Evolutionary conservation across 1,140 invertebrate genomes (phyloP).

Genomic region (Triops longicaudatus): DNA sequence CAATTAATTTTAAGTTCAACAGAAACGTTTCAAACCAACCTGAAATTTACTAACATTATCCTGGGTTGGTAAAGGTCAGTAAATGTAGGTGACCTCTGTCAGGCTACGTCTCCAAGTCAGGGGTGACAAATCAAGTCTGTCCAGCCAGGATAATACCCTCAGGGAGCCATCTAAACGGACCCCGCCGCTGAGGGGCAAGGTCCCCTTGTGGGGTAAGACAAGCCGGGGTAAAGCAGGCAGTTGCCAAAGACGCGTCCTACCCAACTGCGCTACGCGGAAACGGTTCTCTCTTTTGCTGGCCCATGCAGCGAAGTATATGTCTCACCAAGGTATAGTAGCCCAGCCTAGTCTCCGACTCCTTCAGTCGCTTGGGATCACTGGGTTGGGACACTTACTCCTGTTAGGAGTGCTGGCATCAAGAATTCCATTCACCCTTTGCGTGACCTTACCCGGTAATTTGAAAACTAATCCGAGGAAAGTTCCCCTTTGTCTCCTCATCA

Average conservation of each 20-base stretch:
- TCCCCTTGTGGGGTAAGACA: background rate
- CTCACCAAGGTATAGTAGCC: background rate
- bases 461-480: background rate
- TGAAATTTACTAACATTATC: too few relatives aligned
- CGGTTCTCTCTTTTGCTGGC: background rate
- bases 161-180: background rate
- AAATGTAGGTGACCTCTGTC: background rate
- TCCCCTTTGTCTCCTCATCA: background rate
- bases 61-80: background rate
- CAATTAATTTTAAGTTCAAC: background rate
- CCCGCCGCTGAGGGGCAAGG: background rate
- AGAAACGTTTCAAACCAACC: too few relatives aligned
- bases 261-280: conserved; percentile 5
- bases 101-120: background rate
- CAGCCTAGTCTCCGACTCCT: background rate
- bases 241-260: background rate
- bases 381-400: background rate
- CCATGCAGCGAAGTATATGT: background rate
- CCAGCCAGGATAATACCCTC: background rate
- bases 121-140: background rate
- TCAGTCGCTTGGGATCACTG: background rate
- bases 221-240: background rate
- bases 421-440: conserved; percentile 14
- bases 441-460: background rate
- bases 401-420: background rate